Evolutionary conservation across 2,113 vertebrate species (phyloP), one percentile per base, ranked within the genome.

Genomic region (Sakesphorus luctuosus): DNA sequence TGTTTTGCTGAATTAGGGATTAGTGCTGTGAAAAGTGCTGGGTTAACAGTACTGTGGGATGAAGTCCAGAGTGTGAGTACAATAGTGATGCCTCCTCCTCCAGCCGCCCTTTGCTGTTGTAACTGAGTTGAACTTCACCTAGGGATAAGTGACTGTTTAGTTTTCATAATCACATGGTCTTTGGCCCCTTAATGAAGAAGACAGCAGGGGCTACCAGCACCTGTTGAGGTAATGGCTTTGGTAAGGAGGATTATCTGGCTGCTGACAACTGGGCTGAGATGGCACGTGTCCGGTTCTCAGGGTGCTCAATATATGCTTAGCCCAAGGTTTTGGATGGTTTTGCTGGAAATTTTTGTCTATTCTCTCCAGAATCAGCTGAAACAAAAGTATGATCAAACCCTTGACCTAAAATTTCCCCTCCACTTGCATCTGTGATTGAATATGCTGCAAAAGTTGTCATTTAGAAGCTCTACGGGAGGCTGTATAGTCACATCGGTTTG

Each of bases 91-190:
- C 8, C 15, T 72, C 68, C 79, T 55, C 73, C 6, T 0, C 31
- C 5, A 0, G 78, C 78, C 2, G 14, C 91, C 91, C 89, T 69
- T 59, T 24, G 85, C 88, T 0, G 15, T 49, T 53, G 47, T 8
- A 76, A 52, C 79, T 0, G 0, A 49, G 90, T 58, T 96, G 93
- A 96, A 94, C 85, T 96, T 93, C 96, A 95, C 94, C 90, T 25
- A 53, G 69, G 80, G 95, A 81, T 92, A 88, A 97, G 83, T 75
- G 65, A 95, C 85, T 21, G 85, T 90, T 96, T 92, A 89, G 77
- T 80, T 95, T 90, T 1, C 61, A 11, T 87, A 90, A 88, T 75
- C 82, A 44, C 76, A 49, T 18, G 75, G 83, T 94, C 89, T 63
- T 94, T 94, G 91, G 81, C 84, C 85, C 73, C 77, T 86, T 78